Evolutionary conservation across 2,888 invertebrate species (phyloP).

Genomic region (Drosophila meridionalis): DNA sequence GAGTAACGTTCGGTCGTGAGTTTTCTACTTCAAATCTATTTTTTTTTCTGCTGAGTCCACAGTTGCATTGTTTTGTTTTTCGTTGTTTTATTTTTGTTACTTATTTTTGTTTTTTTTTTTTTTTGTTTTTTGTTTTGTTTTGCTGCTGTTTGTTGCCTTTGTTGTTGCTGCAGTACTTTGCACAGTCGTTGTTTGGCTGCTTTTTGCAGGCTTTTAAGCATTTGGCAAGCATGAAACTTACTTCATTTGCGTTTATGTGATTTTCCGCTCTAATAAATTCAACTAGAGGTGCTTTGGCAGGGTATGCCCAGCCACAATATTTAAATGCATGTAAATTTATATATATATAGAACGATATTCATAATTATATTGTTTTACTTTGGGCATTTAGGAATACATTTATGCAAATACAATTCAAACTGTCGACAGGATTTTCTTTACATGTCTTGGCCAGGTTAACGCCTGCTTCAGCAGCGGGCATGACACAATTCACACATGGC

Average conservation of each 20-base stretch:
- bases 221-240: slow-evolving; percentile 69
- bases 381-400: too few species aligned
- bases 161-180: slow-evolving; percentile 11
- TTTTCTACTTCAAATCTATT: not conserved
- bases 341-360: not conserved
- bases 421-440: not conserved
- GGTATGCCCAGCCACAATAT: not conserved
- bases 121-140: slow-evolving; percentile 13
- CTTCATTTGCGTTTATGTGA: slow-evolving; percentile 77
- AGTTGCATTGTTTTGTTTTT: slow-evolving; percentile 28
- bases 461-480: slow-evolving; percentile 4
- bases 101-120: slow-evolving; percentile 7
- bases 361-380: not conserved
- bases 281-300: slow-evolving; percentile 36
- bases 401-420: too few species aligned
- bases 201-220: slow-evolving; percentile 71
- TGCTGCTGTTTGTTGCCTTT: slow-evolving; percentile 26
- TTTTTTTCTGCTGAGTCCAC: slow-evolving; percentile 13
- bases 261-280: slow-evolving; percentile 74
- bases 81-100: slow-evolving; percentile 2
- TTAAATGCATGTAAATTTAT: not conserved
- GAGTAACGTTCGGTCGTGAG: not conserved
- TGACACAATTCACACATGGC: slow-evolving; percentile 12
- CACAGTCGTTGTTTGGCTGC: slow-evolving; percentile 41
- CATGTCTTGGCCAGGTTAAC: not conserved